Evolutionary conservation across 2,888 invertebrate species (phyloP).

Genomic region (Chrysolina oricalcia): DNA sequence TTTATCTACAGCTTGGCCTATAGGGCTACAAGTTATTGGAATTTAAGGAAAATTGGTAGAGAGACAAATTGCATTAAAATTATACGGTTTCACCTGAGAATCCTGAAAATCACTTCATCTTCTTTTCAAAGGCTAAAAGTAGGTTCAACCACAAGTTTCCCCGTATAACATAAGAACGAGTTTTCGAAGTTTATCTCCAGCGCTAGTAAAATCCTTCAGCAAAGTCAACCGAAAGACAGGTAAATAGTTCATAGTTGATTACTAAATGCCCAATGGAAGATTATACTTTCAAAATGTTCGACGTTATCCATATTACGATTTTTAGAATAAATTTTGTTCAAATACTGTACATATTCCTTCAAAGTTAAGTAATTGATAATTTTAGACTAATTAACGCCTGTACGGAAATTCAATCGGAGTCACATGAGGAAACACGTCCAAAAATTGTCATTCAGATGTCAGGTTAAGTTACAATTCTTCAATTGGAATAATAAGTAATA

Average conservation of each 20-base stretch:
- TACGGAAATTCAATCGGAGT: conserved; percentile 47
- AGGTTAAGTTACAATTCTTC: too few relatives aligned
- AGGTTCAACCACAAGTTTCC: neutral
- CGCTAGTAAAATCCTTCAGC: neutral
- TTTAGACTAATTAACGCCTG: conserved; percentile 36
- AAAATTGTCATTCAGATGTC: neutral
- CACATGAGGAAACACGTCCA: neutral
- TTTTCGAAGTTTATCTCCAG: neutral
- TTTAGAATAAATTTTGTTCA: conserved; percentile 45
- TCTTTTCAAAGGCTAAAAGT: neutral
- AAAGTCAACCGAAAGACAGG: neutral
- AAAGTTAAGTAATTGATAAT: conserved; percentile 49
- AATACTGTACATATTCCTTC: conserved; percentile 56
- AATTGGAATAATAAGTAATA: too few relatives aligned
- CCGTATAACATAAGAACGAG: neutral
- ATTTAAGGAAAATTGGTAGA: too few relatives aligned
- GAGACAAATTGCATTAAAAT: too few relatives aligned
- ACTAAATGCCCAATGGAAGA: conserved; percentile 19
- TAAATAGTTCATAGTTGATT: neutral
- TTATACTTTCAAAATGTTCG: conserved; percentile 38
- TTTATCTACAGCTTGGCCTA: too few relatives aligned
- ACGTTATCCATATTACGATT: conserved; percentile 39
- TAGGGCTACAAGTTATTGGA: too few relatives aligned
- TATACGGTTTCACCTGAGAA: neutral
- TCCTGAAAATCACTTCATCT: neutral